These are phyloP conservation scores for Augochlorella aurata DNA, from an alignment of 2,888 invertebrate genomes.

Conservation along the genomic window DNA sequence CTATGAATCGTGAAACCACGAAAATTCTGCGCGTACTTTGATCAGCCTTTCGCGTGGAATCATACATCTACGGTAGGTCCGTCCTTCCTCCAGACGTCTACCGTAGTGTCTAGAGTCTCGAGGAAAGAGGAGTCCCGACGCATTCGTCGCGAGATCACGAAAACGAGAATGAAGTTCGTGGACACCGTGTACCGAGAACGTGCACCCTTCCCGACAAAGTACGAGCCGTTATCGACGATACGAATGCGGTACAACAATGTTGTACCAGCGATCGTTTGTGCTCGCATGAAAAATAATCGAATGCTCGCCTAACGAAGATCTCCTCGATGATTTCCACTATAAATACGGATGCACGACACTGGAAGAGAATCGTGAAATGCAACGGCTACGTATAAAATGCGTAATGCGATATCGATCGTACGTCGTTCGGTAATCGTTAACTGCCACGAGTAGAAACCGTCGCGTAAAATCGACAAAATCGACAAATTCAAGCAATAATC, in stretches of 20 bases:
- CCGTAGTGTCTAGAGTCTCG: neutral
- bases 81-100: neutral
- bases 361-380: conserved; percentile 31
- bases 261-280: conserved; percentile 14
- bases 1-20: conserved; percentile 4
- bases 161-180: neutral
- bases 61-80: neutral
- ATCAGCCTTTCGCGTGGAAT: neutral
- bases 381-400: conserved; percentile 29
- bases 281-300: conserved; percentile 30
- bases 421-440: conserved; percentile 31
- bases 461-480: conserved; percentile 14
- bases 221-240: neutral
- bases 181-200: conserved; percentile 9
- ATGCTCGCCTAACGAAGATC: conserved; percentile 36
- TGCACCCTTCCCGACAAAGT: conserved; percentile 4
- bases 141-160: neutral
- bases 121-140: neutral
- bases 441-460: conserved; percentile 16
- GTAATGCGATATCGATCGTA: neutral
- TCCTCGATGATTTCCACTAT: conserved; percentile 23
- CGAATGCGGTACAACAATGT: neutral
- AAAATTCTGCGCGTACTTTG: neutral
- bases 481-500: conserved; percentile 38
- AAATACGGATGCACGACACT: conserved; percentile 18